Evolutionary conservation across 1,140 invertebrate genomes (phyloP).

Genomic region (Vollenhovia emeryi): DNA sequence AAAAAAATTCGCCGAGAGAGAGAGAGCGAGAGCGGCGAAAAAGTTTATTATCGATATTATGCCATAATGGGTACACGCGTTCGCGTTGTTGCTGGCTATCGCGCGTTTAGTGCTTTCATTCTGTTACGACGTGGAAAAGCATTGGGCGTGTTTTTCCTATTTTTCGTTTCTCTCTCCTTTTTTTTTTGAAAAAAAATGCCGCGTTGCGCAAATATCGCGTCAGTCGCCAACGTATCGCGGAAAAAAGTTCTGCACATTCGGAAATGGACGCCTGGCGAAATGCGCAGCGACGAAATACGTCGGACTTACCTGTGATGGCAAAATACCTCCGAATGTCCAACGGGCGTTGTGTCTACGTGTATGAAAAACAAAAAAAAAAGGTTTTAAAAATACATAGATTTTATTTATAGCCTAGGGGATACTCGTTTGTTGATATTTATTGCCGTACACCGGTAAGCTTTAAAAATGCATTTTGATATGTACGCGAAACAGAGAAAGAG

Average conservation of each 20-base stretch:
- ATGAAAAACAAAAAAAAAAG: slow-evolving; percentile 42
- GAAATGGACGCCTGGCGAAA: slow-evolving; percentile 60
- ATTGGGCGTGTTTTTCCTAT: slow-evolving; percentile 40
- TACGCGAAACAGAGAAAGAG: slow-evolving; percentile 58
- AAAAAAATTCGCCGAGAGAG: slow-evolving; percentile 36
- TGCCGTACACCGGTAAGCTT: slow-evolving; percentile 64
- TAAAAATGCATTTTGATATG: slow-evolving; percentile 70
- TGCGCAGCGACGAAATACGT: slow-evolving; percentile 57
- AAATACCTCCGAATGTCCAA: slow-evolving; percentile 57
- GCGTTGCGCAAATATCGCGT: slow-evolving; percentile 50
- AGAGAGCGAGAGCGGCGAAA: slow-evolving; percentile 36
- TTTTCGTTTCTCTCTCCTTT: slow-evolving; percentile 7
- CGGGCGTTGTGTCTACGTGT: slow-evolving; percentile 44
- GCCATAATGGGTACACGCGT: slow-evolving; percentile 58
- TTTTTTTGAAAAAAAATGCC: slow-evolving; percentile 33
- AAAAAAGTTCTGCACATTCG: slow-evolving; percentile 58
- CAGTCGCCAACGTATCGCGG: slow-evolving; percentile 49
- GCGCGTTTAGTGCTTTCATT: slow-evolving; percentile 59
- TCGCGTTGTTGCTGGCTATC: slow-evolving; percentile 52
- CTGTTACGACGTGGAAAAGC: slow-evolving; percentile 57
- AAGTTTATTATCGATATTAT: slow-evolving; percentile 62
- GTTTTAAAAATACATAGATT: slow-evolving; percentile 67
- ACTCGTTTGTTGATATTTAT: slow-evolving; percentile 68
- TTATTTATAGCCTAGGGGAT: slow-evolving; percentile 53
- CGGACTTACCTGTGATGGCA: slow-evolving; percentile 56